Evolutionary conservation across 2,888 invertebrate species (phyloP).

Genomic region (Taphrorychus bicolor): DNA sequence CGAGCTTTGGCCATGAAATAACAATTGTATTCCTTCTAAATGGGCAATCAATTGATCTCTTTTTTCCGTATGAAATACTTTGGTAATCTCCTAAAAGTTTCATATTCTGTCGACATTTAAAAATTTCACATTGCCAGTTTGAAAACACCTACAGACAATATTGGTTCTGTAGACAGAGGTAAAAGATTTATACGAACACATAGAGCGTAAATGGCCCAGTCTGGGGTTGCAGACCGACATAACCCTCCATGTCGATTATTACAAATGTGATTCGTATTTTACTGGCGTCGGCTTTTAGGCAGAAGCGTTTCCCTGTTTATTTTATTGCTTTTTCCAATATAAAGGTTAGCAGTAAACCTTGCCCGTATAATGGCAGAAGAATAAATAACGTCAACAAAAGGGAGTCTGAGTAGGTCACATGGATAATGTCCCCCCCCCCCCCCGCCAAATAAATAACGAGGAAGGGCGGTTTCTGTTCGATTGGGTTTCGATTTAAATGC

Average conservation of each 20-base stretch:
- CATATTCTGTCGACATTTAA: too few relatives aligned
- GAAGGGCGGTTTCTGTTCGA: constrained; percentile 20
- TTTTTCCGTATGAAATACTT: too few relatives aligned
- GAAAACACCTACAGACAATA: background rate
- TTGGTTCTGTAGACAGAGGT: background rate
- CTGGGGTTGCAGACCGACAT: background rate
- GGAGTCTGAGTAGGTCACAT: constrained; percentile 36
- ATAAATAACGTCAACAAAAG: constrained; percentile 37
- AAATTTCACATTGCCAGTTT: too few relatives aligned
- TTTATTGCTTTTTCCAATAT: constrained; percentile 37
- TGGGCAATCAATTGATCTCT: too few relatives aligned
- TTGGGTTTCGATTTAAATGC: constrained; percentile 11
- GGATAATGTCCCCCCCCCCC: constrained; percentile 23
- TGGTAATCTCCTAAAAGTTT: too few relatives aligned
- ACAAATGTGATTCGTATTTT: constrained; percentile 39
- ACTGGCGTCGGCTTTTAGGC: constrained; percentile 38
- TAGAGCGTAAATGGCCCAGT: constrained; percentile 1
- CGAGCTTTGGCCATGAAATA: too few relatives aligned
- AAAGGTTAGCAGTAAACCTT: constrained; percentile 36
- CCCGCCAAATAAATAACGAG: constrained; percentile 30
- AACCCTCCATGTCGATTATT: constrained; percentile 23
- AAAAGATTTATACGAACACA: background rate
- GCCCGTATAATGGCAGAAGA: constrained; percentile 29
- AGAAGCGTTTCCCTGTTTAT: constrained; percentile 37
- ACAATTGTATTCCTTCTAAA: too few relatives aligned